Evolutionary conservation across 2,797 vertebrate species (phyloP).

Genomic region (Melanotaenia maccullochi): DNA sequence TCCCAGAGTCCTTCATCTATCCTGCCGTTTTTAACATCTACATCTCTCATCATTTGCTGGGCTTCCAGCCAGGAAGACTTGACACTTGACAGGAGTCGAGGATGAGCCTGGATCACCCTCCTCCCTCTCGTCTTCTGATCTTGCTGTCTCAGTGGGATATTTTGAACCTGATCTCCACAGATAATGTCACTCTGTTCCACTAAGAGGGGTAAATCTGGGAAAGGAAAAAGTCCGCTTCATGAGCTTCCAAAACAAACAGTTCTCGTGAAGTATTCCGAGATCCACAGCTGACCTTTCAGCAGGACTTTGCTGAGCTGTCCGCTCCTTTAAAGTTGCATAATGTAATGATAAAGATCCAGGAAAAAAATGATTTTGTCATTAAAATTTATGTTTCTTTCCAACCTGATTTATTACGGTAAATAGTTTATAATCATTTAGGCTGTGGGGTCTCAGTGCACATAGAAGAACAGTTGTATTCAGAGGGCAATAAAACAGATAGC

Average conservation of each 20-base stretch:
- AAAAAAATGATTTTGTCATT: neutral
- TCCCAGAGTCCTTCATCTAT: constrained; percentile 22
- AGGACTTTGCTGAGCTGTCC: neutral
- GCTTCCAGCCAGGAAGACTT: constrained; percentile 38
- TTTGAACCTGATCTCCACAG: constrained; percentile 68
- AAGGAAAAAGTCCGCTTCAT: neutral
- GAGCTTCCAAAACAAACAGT: constrained; percentile 39
- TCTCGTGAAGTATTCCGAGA: constrained; percentile 5
- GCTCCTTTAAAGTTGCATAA: neutral
- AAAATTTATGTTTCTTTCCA: neutral
- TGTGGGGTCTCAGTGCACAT: too few species aligned
- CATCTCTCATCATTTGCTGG: constrained; percentile 12
- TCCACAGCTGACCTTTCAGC: constrained; percentile 28
- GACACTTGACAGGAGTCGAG: constrained; percentile 47
- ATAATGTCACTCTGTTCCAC: constrained; percentile 53
- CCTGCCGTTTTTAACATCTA: constrained; percentile 31
- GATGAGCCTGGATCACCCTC: constrained; percentile 38
- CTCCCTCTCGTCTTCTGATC: constrained; percentile 47
- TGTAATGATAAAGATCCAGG: neutral
- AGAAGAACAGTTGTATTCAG: too few species aligned
- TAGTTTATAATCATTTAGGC: neutral
- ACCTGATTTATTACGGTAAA: neutral
- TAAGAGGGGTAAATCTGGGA: constrained; percentile 39
- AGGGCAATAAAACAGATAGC: too few species aligned
- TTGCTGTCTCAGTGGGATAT: constrained; percentile 62